phyloP scores from a whole-genome alignment of 2,888 invertebrate genomes.

The Orchestes rusci region DNA sequence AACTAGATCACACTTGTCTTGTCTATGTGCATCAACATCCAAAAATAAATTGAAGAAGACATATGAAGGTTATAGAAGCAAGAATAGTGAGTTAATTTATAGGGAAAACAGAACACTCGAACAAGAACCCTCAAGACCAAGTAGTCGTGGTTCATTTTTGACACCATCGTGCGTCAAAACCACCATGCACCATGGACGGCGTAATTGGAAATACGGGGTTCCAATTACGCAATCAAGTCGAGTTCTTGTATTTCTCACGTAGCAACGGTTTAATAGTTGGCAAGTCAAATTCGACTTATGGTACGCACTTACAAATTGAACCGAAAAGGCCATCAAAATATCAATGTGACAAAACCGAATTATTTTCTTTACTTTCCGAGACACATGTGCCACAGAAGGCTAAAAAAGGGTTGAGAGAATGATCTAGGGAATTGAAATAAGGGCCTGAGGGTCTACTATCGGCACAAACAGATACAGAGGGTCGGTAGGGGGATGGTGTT shows the following conservation, averaged over 20 bases:
- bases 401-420: conserved; percentile 40
- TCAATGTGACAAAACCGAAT: conserved; percentile 5
- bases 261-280: too few species aligned
- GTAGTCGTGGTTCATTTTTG: conserved; percentile 4
- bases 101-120: too few species aligned
- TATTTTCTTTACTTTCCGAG: conserved; percentile 17
- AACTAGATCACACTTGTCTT: too few species aligned
- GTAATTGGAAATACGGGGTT: conserved; percentile 16
- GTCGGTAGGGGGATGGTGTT: conserved; percentile 26
- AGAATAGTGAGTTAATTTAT: too few species aligned
- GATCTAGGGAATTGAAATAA: conserved; percentile 41
- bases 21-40: too few species aligned
- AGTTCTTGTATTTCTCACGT: too few species aligned
- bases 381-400: conserved; percentile 22
- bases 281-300: too few species aligned
- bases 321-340: neutral
- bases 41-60: too few species aligned
- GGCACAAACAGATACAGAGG: conserved; percentile 24
- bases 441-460: conserved; percentile 31
- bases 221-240: conserved; percentile 12
- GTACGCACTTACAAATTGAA: too few species aligned
- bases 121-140: too few species aligned
- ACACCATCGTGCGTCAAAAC: conserved; percentile 12
- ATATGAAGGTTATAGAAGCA: too few species aligned
- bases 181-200: conserved; percentile 11